Percentiles rank a stretch among this genome's conserved stretches.
Evolutionary conservation across 1,140 invertebrate genomes (phyloP).

Genomic region (Camponotus floridanus): DNA sequence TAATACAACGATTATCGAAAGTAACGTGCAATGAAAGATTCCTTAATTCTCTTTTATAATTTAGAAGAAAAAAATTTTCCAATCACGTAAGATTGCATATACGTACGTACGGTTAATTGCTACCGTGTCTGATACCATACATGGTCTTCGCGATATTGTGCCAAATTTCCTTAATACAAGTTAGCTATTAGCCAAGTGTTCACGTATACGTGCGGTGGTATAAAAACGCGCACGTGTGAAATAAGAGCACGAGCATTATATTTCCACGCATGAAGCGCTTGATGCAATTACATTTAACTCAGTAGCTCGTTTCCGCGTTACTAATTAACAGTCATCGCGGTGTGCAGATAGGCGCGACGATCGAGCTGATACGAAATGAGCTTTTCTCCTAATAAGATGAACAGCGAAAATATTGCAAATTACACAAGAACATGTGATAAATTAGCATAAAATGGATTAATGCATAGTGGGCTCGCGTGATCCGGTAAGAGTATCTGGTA

Average conservation of each 20-base stretch:
- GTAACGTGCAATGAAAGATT: neutral
- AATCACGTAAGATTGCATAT: neutral
- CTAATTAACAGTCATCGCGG: constrained; percentile 75
- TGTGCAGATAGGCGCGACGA: constrained; percentile 49
- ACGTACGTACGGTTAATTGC: neutral
- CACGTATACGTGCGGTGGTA: neutral
- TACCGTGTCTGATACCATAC: neutral
- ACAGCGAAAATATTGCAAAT: constrained; percentile 34
- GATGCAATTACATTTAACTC: constrained; percentile 76
- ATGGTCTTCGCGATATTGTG: neutral
- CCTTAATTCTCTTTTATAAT: neutral
- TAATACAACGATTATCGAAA: neutral
- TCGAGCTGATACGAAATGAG: constrained; percentile 33
- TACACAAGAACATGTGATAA: constrained; percentile 5
- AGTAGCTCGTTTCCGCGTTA: constrained; percentile 71
- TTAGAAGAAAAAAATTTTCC: neutral
- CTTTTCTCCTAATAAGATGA: constrained; percentile 13
- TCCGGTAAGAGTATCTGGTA: neutral
- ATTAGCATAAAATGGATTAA: constrained; percentile 12
- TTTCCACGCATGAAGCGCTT: constrained; percentile 53
- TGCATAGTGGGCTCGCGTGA: neutral
- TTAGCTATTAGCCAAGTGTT: constrained; percentile 9
- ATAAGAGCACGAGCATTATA: constrained; percentile 38
- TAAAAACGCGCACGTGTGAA: constrained; percentile 30
- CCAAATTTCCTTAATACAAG: constrained; percentile 38